Evolutionary conservation across 2,888 invertebrate genomes (phyloP).

Genomic region (Platycheirus rosarum): DNA sequence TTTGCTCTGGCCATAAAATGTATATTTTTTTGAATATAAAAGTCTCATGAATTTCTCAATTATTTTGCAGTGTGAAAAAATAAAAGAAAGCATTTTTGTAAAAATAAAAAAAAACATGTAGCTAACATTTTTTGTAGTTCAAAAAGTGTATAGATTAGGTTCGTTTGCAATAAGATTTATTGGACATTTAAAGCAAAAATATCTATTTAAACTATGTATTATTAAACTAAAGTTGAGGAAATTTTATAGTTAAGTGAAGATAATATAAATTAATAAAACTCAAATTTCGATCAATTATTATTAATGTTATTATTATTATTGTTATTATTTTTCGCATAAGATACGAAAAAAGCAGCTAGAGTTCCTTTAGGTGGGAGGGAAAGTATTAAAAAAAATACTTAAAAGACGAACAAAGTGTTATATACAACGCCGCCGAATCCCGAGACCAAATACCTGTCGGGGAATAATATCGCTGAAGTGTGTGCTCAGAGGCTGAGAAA

Average conservation of each 20-base stretch:
- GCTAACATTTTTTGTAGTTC: conserved; percentile 33
- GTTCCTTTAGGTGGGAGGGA: too few species aligned
- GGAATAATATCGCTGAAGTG: too few species aligned
- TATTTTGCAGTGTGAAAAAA: too few species aligned
- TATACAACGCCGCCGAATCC: too few species aligned
- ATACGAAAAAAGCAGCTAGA: too few species aligned
- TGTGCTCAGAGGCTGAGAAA: too few species aligned
- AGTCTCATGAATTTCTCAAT: too few species aligned
- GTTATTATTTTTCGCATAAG: too few species aligned
- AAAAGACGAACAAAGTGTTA: too few species aligned
- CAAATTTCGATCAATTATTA: conserved; percentile 10
- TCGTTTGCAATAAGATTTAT: conserved; percentile 44
- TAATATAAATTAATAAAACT: conserved; percentile 49
- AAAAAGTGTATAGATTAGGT: conserved; percentile 61
- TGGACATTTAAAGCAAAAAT: conserved; percentile 35
- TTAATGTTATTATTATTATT: too few species aligned
- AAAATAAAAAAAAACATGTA: conserved; percentile 3
- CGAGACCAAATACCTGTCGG: too few species aligned
- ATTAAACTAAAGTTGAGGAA: conserved; percentile 31
- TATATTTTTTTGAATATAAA: conserved; percentile 17
- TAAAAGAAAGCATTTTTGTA: conserved; percentile 13
- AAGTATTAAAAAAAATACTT: too few species aligned
- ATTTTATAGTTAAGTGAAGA: conserved; percentile 49
- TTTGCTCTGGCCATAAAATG: conserved; percentile 20
- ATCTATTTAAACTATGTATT: conserved; percentile 41